These are phyloP conservation scores for Bolinopsis microptera DNA, from an alignment of 37 sponge, comb jelly and placozoan genomes.

Conservation along the genomic window DNA sequence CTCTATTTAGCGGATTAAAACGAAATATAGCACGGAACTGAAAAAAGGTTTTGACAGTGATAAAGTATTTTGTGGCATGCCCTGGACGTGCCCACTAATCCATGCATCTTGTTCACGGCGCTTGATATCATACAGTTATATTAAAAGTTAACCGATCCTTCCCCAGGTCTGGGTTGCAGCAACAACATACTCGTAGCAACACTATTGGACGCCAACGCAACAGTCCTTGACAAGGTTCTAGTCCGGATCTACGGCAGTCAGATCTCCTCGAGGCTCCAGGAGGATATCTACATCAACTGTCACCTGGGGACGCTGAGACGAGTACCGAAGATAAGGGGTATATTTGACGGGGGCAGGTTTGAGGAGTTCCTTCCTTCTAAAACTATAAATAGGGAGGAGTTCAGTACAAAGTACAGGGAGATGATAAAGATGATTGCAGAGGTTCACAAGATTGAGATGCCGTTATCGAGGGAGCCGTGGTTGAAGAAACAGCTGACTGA, in stretches of 20 bases:
- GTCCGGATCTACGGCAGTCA: neutral
- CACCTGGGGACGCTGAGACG: slow-evolving; percentile 14
- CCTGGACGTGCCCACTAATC: too few relatives aligned
- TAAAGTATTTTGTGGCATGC: too few relatives aligned
- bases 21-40: too few relatives aligned
- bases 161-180: neutral
- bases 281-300: slow-evolving; percentile 29
- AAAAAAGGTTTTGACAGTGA: too few relatives aligned
- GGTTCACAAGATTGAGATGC: neutral
- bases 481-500: neutral
- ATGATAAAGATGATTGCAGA: slow-evolving; percentile 19
- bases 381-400: neutral
- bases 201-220: neutral
- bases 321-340: neutral
- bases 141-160: too few relatives aligned
- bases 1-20: too few relatives aligned
- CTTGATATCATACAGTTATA: too few relatives aligned
- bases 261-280: neutral
- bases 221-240: neutral
- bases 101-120: too few relatives aligned
- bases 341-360: slow-evolving; percentile 19
- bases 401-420: neutral
- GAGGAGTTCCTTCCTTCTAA: slow-evolving; percentile 30
- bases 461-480: neutral
- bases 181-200: neutral